Conservation (phyloP, 2,888 invertebrate genomes). For the Panzeria rudis region DNA sequence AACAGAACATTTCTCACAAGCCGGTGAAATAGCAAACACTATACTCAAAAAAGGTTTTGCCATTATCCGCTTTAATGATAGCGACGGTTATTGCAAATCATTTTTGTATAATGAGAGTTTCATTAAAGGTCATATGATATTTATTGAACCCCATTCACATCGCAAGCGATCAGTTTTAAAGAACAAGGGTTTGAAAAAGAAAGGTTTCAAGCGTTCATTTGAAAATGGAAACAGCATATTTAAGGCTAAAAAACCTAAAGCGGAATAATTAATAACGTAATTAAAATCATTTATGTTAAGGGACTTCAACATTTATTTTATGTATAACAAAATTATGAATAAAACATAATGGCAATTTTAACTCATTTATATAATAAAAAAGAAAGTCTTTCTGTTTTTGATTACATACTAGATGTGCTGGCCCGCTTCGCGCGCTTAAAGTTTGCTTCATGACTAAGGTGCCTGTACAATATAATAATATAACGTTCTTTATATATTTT, state of each 20-base stretch:
- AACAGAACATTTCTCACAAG: constrained; percentile 69
- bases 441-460: no score
- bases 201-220: constrained; percentile 57
- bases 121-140: constrained; percentile 74
- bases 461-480: no score
- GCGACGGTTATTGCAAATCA: constrained; percentile 78
- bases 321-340: constrained; percentile 10
- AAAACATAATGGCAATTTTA: constrained; percentile 33
- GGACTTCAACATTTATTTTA: constrained; percentile 15
- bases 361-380: constrained; percentile 15
- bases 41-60: constrained; percentile 71
- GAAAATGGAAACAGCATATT: constrained; percentile 52
- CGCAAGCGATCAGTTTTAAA: constrained; percentile 69
- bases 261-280: background rate
- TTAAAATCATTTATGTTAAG: constrained; percentile 12
- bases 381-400: background rate
- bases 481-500: no score
- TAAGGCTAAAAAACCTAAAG: constrained; percentile 39
- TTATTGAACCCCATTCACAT: constrained; percentile 78
- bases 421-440: no score
- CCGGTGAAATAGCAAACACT: constrained; percentile 75
- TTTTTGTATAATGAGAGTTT: constrained; percentile 76
- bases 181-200: background rate
- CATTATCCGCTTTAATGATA: constrained; percentile 74
- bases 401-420: no score